Evolutionary conservation across 2,797 vertebrate genomes (phyloP), one percentile per base, ranked within the genome.

Genomic region (Brachymystax lenok): DNA sequence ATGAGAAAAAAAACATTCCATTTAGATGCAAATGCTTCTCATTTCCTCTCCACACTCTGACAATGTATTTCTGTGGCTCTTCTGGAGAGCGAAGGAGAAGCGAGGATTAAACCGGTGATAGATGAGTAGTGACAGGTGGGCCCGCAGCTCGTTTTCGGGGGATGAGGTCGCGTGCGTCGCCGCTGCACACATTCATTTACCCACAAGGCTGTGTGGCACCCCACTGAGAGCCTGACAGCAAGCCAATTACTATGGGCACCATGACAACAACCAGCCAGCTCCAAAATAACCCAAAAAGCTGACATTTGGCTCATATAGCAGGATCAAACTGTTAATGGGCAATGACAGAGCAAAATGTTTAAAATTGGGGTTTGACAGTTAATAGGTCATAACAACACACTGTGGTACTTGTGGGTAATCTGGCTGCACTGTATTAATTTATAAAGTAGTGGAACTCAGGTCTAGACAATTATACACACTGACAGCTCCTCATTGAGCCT

Each of bases 1-100:
- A 54, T 76, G 59, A 83, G 83, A 77, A 80, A 84, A 79, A 88
- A 86, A 91, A 88, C 87, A 86, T 89, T 84, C 90, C 87, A 93
- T 93, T 93, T 93, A 93, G 88, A 93, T 93, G 92, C 92, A 93
- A 93, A 93, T 93, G 86, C 77, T 81, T 80, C 82, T 90, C 86
- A 76, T 86, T 86, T 85, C 72, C 80, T 40, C 76, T 77, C 35
- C 77, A 0, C 46, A 75, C 79, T 69, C 66, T 73, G 2, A 46
- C 79, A 35, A 19, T 77, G 79, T 74, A 80, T 52, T 59, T 72
- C 79, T 24, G 0, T n/a, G 13, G 10, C n/a, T 63, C 73, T 75
- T 74, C 73, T 17, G 75, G 80, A 79, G 19, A 46, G 79, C 69
- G 54, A 21, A 56, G 21, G 52, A 59, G 71, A 73, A 17, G 6